Percentiles rank a stretch among this genome's conserved stretches.
Conservation (phyloP, 2,888 invertebrate genomes). For the Malthinus seriepunctatus region DNA sequence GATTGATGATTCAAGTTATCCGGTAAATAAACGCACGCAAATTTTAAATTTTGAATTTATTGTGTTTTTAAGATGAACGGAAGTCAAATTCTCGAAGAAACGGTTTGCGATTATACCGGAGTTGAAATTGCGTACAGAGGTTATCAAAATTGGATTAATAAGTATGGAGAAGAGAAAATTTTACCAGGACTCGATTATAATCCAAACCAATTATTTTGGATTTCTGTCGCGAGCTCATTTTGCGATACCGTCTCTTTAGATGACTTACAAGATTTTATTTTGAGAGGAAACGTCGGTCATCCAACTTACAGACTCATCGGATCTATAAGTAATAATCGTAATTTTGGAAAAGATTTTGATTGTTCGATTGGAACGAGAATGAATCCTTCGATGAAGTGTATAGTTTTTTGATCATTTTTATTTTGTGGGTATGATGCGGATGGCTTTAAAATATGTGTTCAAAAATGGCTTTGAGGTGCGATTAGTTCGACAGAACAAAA, state of each 20-base stretch:
- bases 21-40: background rate
- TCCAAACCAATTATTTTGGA: constrained; percentile 61
- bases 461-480: too few relatives aligned
- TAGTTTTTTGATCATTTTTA: constrained; percentile 32
- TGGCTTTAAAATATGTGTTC: too few relatives aligned
- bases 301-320: constrained; percentile 62
- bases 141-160: constrained; percentile 46
- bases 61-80: constrained; percentile 75
- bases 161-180: constrained; percentile 45
- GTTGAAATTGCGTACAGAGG: constrained; percentile 79
- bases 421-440: background rate
- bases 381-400: constrained; percentile 66
- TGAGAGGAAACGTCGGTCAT: constrained; percentile 53
- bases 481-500: too few relatives aligned
- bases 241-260: constrained; percentile 55
- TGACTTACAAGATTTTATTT: constrained; percentile 46
- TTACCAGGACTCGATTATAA: constrained; percentile 49
- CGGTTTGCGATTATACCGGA: constrained; percentile 93
- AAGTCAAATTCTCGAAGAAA: constrained; percentile 89
- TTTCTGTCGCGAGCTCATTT: constrained; percentile 65
- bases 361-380: constrained; percentile 62
- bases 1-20: constrained; percentile 9
- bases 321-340: constrained; percentile 61
- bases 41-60: background rate
- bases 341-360: constrained; percentile 64